Evolutionary conservation across 1,140 invertebrate species (phyloP), one percentile per base, ranked within the genome.

Genomic region (Scaptomyza pallida): DNA sequence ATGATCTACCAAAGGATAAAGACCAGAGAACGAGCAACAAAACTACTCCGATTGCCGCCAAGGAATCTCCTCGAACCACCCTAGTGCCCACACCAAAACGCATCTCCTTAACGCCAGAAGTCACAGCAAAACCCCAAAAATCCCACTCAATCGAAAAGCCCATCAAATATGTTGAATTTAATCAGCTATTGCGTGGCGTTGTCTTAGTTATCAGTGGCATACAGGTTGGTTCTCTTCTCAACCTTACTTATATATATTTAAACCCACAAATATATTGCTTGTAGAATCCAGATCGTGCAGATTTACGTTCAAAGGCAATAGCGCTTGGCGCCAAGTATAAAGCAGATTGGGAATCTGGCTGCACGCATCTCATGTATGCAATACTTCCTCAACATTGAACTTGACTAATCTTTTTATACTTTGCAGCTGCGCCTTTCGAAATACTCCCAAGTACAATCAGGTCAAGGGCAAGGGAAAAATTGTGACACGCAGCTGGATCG

Each of bases 391-490:
- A 23, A 23, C 0, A 23, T 4, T 5, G 21, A 23, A 23, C 5
- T 23, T 23, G 21, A 5, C 21, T 23, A 23, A 6, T 26, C 1
- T 26, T 85, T 73, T 6, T 35, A 12, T n/a, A n/a, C n/a, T n/a
- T n/a, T n/a, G 0, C 78, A 97, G 96, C 47, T 98, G 97, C 93
- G 97, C 97, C 13, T 97, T 97, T 93, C 90, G 93, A 3, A 97
- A 97, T 89, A 98, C 97, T 19, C 97, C 97, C 10, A 98, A 98
- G 90, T 96, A 95, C 88, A 93, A 94, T 54, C 93, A 96, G 91
- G 96, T 97, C 0, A 92, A 93, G 79, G 94, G 93, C 2, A 93
- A 93, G 78, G 95, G 93, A 15, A 94, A 93, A 91, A 95, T 97
- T 78, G 95, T 97, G 1, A 95, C 91, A 13, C 95, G 94, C 74